Percentiles rank a stretch among this genome's conserved stretches.
Conservation (phyloP, 2,113 vertebrate species). For the Bos taurus region DNA sequence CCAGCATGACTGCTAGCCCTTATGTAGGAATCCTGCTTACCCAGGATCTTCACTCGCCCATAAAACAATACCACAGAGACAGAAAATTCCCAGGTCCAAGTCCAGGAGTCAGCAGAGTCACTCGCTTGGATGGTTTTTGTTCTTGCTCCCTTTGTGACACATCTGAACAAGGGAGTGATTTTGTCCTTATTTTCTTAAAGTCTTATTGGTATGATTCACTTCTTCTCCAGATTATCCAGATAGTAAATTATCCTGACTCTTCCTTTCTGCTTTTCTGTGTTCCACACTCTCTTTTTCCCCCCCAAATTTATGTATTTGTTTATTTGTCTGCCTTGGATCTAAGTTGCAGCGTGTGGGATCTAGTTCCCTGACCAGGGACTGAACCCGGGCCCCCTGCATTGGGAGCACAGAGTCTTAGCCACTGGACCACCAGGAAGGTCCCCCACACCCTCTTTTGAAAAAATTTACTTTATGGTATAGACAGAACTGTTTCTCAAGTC, state of each 20-base stretch:
- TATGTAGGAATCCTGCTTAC: conserved; percentile 41
- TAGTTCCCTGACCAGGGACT: neutral
- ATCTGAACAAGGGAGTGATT: neutral
- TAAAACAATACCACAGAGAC: neutral
- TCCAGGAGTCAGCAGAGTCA: neutral
- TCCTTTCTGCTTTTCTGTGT: neutral
- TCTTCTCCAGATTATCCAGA: neutral
- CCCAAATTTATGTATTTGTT: neutral
- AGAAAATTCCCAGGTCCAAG: conserved; percentile 8
- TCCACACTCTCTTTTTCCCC: neutral
- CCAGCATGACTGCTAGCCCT: conserved; percentile 37
- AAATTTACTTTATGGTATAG: neutral
- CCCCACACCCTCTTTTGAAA: neutral
- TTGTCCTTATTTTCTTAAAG: neutral
- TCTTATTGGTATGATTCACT: neutral
- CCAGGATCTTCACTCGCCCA: conserved; percentile 2
- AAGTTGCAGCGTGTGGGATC: neutral
- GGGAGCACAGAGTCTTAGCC: neutral
- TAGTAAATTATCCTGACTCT: neutral
- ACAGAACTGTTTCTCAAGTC: neutral
- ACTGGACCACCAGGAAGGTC: neutral
- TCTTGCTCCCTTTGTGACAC: neutral
- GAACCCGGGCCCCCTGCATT: neutral
- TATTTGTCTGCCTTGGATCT: neutral
- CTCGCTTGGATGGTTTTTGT: neutral